These are phyloP conservation scores for Acipenser ruthenus DNA, from an alignment of 2,797 vertebrate species.

Conservation along the genomic window DNA sequence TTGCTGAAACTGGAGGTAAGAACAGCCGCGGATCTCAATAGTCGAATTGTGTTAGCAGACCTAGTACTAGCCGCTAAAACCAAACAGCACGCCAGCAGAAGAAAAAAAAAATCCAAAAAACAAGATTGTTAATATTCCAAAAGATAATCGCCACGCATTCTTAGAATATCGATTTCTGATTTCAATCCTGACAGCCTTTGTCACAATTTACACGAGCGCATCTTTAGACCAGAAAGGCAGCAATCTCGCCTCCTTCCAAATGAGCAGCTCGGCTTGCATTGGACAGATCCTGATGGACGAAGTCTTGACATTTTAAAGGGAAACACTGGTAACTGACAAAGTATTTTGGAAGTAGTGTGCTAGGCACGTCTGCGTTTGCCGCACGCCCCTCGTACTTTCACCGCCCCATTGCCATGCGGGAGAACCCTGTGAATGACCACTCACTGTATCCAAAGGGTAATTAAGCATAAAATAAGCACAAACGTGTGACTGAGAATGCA, in stretches of 20 bases:
- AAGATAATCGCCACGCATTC: slow-evolving; percentile 44
- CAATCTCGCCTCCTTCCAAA: slow-evolving; percentile 59
- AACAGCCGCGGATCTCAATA: too few relatives aligned
- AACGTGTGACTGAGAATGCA: slow-evolving; percentile 17
- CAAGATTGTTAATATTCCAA: slow-evolving; percentile 56
- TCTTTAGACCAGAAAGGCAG: slow-evolving; percentile 58
- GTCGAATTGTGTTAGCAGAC: too few relatives aligned
- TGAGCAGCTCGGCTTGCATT: slow-evolving; percentile 44
- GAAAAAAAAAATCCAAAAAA: slow-evolving; percentile 17
- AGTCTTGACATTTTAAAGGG: slow-evolving; percentile 49
- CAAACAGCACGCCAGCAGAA: slow-evolving; percentile 7
- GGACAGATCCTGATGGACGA: slow-evolving; percentile 39
- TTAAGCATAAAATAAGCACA: slow-evolving; percentile 19
- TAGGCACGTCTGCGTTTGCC: slow-evolving; percentile 35
- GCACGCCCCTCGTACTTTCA: slow-evolving; percentile 23
- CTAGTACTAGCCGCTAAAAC: too few relatives aligned
- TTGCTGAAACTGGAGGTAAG: slow-evolving; percentile 42
- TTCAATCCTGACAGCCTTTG: slow-evolving; percentile 62
- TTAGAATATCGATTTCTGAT: slow-evolving; percentile 55
- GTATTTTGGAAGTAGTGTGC: slow-evolving; percentile 39
- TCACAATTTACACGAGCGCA: slow-evolving; percentile 65
- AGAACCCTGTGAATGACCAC: slow-evolving; percentile 34
- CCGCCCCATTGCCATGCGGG: slow-evolving; percentile 27
- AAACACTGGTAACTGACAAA: slow-evolving; percentile 28
- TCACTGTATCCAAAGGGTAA: slow-evolving; percentile 29